phyloP scores from a whole-genome alignment of 2,113 vertebrate genomes.

The Trematocara zebra region DNA sequence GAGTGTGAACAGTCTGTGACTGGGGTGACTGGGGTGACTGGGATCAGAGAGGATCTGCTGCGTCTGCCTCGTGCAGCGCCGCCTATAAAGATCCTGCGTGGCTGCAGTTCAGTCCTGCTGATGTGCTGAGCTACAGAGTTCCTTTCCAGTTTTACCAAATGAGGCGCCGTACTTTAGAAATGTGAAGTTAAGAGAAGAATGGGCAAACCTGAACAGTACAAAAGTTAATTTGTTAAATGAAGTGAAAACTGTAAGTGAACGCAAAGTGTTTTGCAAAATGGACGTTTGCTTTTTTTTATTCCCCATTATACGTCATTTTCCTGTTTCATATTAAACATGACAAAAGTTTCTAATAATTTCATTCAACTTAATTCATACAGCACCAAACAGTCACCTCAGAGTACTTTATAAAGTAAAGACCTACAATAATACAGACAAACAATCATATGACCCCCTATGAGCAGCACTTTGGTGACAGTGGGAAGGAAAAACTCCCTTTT shows the following conservation, averaged over 20 bases:
- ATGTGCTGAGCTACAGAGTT: not conserved
- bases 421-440: not conserved
- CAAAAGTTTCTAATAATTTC: not conserved
- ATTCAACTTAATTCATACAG: not conserved
- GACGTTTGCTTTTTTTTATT: not conserved
- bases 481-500: not conserved
- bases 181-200: not conserved
- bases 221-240: not conserved
- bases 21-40: not conserved
- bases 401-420: not conserved
- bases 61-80: not conserved
- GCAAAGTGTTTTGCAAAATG: not conserved
- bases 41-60: not conserved
- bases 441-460: not conserved
- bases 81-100: not conserved
- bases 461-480: rapidly evolving
- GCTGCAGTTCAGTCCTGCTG: not conserved
- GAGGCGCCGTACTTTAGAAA: not conserved
- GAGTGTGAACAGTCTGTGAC: not conserved
- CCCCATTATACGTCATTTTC: not conserved
- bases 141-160: not conserved
- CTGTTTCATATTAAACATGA: not conserved
- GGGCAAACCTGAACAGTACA: not conserved
- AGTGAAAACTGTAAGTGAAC: not conserved
- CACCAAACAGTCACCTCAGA: not conserved